Percentiles rank a stretch among this genome's conserved stretches.
These are phyloP conservation scores for Hypolimnas misippus DNA, from an alignment of 2,888 invertebrate species.

Conservation along the genomic window DNA sequence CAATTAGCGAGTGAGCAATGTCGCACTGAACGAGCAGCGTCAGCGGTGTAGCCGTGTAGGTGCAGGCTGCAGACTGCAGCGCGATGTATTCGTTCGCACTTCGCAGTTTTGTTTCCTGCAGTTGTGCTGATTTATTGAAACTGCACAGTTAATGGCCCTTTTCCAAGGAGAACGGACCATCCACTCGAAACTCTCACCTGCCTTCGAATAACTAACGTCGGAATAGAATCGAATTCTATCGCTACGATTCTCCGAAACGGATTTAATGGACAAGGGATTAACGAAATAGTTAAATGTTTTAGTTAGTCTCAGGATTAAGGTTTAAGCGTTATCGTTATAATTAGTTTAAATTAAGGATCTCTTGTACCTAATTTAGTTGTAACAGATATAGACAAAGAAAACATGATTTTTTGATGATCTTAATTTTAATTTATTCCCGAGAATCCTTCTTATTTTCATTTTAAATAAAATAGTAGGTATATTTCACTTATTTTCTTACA, in stretches of 20 bases:
- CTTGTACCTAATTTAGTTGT: neutral
- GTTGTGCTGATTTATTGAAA: slow-evolving; percentile 25
- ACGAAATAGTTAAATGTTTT: neutral
- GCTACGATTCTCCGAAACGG: neutral
- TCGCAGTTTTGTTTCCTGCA: slow-evolving; percentile 18
- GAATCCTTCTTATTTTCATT: too few species aligned
- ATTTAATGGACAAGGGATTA: neutral
- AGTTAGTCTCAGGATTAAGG: too few species aligned
- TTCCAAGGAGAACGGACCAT: slow-evolving; percentile 24
- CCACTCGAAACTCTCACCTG: slow-evolving; percentile 10
- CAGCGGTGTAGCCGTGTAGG: slow-evolving; percentile 13
- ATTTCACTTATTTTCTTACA: neutral
- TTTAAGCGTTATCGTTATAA: too few species aligned
- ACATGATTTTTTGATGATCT: too few species aligned
- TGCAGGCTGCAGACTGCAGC: slow-evolving; percentile 3
- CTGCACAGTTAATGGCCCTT: slow-evolving; percentile 23
- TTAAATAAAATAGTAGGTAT: too few species aligned
- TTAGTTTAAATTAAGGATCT: too few species aligned
- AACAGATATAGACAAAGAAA: neutral
- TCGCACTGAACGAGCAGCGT: slow-evolving; percentile 3
- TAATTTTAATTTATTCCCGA: too few species aligned
- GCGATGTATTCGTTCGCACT: slow-evolving; percentile 13
- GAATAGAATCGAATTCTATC: neutral
- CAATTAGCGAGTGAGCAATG: neutral
- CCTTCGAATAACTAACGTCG: slow-evolving; percentile 8